Base-by-base conservation (phyloP, 1,140 invertebrate species). In the Frieseomelitta varia region DNA sequence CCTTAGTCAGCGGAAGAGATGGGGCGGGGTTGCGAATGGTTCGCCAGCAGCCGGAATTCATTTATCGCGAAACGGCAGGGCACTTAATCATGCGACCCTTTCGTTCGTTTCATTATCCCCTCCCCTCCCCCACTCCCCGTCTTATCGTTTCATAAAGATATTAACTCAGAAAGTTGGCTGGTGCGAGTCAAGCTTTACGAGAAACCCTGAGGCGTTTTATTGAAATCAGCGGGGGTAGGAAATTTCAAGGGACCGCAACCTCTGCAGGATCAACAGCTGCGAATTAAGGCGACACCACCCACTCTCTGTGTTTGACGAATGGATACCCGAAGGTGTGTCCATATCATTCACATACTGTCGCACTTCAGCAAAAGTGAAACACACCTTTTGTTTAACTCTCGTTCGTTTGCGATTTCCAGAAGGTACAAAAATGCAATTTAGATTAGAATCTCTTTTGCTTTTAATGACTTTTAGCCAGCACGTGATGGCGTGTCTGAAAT, bases 71-170 rank as follows among this genome's bases (percentile, higher is more conserved):
- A 65, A 67, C 77, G 69, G 74, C 76, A 74, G 71, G 65, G 73
- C 81, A 86, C 80, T 88, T 89, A 89, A 88, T 89, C 84, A 88
- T 73, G 80, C 69, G 87, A 81, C 63, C 81, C 78, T 84, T 88
- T 86, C 87, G 85, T 86, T 68, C 71, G 68, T 89, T 89, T 89
- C 85, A 88, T 89, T 89, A 89, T 86, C 81, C 67, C 34, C 53
- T 47, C 55, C n/a, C n/a, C n/a, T n/a, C n/a, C n/a, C n/a, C n/a
- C n/a, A n/a, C n/a, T n/a, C n/a, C n/a, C n/a, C 80, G 81, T 55
- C 74, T 88, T 88, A 88, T 89, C 87, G 74, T 89, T 88, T 88
- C 81, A 89, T 84, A 89, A 89, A 88, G 87, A 86, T 88, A 89
- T 86, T 87, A 88, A 89, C 81, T 84, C 81, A 81, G 73, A 65